Base-by-base conservation (phyloP, 2,113 vertebrate genomes). In the Cisticola juncidis region DNA sequence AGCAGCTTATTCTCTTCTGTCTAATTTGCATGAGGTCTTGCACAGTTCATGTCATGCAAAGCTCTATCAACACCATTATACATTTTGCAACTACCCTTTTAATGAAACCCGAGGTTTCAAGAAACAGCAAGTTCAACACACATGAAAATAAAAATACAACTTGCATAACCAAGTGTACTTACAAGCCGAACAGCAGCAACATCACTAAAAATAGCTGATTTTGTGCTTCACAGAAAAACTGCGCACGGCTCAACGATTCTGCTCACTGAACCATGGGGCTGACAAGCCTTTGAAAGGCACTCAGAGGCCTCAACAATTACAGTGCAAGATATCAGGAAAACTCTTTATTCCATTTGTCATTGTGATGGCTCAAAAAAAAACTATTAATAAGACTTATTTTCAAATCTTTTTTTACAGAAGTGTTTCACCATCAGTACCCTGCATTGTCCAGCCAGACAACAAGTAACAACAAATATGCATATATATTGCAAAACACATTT, bases 221-320 rank as follows among this genome's bases (percentile, higher is more conserved):
- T 95, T 83, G 90, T 90, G 88, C 88, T 94, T 96, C 86, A 88
- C 64, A 94, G 83, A 19, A 92, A 28, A 94, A 78, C 60, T 16
- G 21, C 0, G 13, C 18, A 70, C 0, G 1, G 83, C 72, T 84
- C 71, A 66, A 36, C 4, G 21, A 57, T 36, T 88, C 24, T 62
- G 79, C 58, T 90, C 74, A 86, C 58, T 57, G 74, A 77, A 74
- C 62, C 62, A 78, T 2, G 4, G 11, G 16, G 47, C 77, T 81
- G n/a, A 51, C 35, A 72, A 72, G 42, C 31, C 84, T 78, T 60
- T 64, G 15, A 90, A 78, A 5, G 4, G 89, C 79, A 81, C 86
- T 81, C 45, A 31, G 45, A 71, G 48, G 48, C 74, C 71, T 81
- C 51, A 70, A 60, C 2, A 9, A 88, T 71, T 77, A 74, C 64